phyloP scores from a whole-genome alignment of 2,888 invertebrate species.

The Philhelius pedissequus region DNA sequence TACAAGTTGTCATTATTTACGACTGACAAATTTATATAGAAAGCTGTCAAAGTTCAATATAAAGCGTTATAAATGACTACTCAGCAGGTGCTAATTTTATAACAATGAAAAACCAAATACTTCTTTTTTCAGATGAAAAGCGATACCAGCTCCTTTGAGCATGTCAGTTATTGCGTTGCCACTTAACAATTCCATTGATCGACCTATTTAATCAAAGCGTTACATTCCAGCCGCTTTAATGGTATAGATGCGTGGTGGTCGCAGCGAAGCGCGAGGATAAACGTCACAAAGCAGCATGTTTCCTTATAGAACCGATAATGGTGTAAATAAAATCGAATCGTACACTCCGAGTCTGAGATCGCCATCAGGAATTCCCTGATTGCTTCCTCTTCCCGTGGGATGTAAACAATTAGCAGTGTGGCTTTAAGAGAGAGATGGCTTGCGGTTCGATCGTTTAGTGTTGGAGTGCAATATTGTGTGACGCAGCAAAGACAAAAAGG shows the following conservation, averaged over 20 bases:
- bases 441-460: slow-evolving; percentile 38
- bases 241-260: neutral
- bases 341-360: neutral
- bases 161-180: neutral
- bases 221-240: slow-evolving; percentile 44
- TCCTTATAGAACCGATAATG: slow-evolving; percentile 9
- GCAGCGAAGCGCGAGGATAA: neutral
- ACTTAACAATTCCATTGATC: slow-evolving; percentile 32
- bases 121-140: neutral
- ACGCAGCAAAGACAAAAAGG: slow-evolving; percentile 41
- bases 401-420: slow-evolving; percentile 61
- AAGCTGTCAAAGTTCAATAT: slow-evolving; percentile 27
- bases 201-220: slow-evolving; percentile 51
- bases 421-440: slow-evolving; percentile 25
- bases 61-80: slow-evolving; percentile 36
- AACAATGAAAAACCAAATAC: slow-evolving; percentile 22
- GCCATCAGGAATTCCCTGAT: slow-evolving; percentile 49
- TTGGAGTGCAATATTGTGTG: slow-evolving; percentile 41
- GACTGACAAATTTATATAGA: neutral
- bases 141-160: neutral
- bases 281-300: neutral
- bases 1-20: neutral
- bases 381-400: slow-evolving; percentile 70
- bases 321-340: slow-evolving; percentile 43
- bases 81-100: slow-evolving; percentile 60